Conservation (phyloP, 2,888 invertebrate species). For the Pristionchus entomophagus region DNA sequence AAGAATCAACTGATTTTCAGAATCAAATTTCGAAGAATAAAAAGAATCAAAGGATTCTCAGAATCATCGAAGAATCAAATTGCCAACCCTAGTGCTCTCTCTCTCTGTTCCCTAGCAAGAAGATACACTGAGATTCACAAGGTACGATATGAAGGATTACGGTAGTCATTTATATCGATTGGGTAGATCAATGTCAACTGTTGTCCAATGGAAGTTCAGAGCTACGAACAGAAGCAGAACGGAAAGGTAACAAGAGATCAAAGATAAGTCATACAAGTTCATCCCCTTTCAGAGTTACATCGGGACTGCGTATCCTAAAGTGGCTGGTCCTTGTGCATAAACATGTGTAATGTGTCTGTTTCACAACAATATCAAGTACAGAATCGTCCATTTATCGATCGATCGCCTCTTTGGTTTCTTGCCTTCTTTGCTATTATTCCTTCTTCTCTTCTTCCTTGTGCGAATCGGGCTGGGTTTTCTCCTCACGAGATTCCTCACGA, state of each 20-base stretch:
- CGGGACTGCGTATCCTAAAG: constrained; percentile 14
- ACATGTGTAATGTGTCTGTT: no score
- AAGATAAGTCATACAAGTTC: background rate
- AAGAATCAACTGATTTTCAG: no score
- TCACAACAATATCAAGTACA: background rate
- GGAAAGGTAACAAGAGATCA: constrained; percentile 11
- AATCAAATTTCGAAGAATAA: no score
- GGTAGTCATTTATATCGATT: no score
- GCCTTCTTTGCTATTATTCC: background rate
- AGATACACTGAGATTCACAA: no score
- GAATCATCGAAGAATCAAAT: no score
- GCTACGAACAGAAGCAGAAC: constrained; percentile 22
- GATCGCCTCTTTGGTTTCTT: background rate
- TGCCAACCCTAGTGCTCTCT: no score
- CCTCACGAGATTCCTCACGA: background rate
- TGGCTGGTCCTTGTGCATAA: constrained; percentile 10
- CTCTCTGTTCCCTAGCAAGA: no score
- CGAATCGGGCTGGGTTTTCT: background rate
- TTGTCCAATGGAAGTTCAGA: constrained; percentile 11
- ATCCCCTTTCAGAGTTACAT: constrained; percentile 9
- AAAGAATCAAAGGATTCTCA: no score
- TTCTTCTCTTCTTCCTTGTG: background rate
- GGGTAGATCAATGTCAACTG: background rate
- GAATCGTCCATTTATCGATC: constrained; percentile 19
- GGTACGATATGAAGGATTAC: no score